Evolutionary conservation across 2,888 invertebrate species (phyloP), one percentile per base, ranked within the genome.

Genomic region (Apomyelois bistriatella): DNA sequence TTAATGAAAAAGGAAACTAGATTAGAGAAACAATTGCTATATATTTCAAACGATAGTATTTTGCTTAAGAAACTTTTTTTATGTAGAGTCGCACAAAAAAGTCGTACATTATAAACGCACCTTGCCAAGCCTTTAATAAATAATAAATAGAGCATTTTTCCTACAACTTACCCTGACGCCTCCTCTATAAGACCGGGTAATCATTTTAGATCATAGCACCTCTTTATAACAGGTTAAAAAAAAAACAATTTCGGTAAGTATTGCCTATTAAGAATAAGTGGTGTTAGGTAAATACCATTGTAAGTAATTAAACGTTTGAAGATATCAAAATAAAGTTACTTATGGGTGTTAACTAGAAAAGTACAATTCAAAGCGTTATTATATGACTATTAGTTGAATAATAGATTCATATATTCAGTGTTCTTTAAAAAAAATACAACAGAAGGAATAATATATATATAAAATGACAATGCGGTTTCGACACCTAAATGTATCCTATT

Each of bases 201-300:
- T 57, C 57, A 61, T 54, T 52, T 53, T 37, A 59, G 65, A 68
- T 71, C 70, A 68, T 51, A 55, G 62, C 61, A 60, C 63, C 58
- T 58, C 35, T 22, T 54, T 22, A 43, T 62, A 64, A 66, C 58
- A 58, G 66, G 66, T 60, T 66, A 46, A 58, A 58, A 46, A 58
- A 58, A 58, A 58, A 53, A 47, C 40, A 53, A 56, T 42, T 52
- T 28, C 40, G 16, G 38, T 16, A 40, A 40, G 28, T 46, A 46
- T 35, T 72, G 70, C 66, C 58, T 58, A 65, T 71, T 5, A 22
- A 22, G 22, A 3, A 5, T 22, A 22, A 22, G 69, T 64, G 70
- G 66, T 58, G 58, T 53, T 56, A 65, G 54, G 55, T 59, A 56
- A 60, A 62, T 61, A 41, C 12, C 28, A 9, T 28, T 10, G 38